Base-by-base conservation (phyloP, 2,797 vertebrate genomes). In the Pygocentrus nattereri region DNA sequence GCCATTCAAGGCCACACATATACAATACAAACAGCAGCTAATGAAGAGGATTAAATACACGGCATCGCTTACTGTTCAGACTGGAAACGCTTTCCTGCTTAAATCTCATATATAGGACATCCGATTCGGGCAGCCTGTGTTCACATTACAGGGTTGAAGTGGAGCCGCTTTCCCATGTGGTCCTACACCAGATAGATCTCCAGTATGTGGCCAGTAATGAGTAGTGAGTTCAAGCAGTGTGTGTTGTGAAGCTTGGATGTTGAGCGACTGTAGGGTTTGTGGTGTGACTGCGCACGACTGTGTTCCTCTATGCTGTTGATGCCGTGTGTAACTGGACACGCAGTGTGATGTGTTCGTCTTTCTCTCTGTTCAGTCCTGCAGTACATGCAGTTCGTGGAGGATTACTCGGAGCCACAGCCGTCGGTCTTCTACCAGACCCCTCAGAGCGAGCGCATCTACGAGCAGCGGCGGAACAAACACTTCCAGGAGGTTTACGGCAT, bases 331-430 rank as follows among this genome's bases (percentile, higher is more conserved):
- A 21, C 54, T 4, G 54, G 16, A 52, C 4, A 16, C 54, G 19
- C 52, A 21, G 50, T 74, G 49, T 54, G 23, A 13, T 62, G 58
- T 65, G 82, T 2, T 84, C 85, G 83, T 87, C n/a, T 80, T 85
- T 88, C 85, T 77, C 76, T 89, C 88, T 69, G 30, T 78, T 21
- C 47, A 99, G 98, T 99, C 93, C 93, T 95, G 90, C 96, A 97
- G 27, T 99, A 99, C 86, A 98, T 99, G 98, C 97, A 98, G 93
- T 98, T 99, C 82, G 96, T 99, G 15, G 98, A 99, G 85, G 98
- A 99, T 92, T 99, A 99, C 93, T 99, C 98, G 0, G 98, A 99
- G 89, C 98, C 98, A 0, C 98, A 99, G 94, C 98, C 98, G 0
- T 98, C 97, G n/a, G 89, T 98, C 87, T 99, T 99, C 95, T 99